Evolutionary conservation across 2,888 invertebrate genomes (phyloP).

Genomic region (Drosophila neotestacea): DNA sequence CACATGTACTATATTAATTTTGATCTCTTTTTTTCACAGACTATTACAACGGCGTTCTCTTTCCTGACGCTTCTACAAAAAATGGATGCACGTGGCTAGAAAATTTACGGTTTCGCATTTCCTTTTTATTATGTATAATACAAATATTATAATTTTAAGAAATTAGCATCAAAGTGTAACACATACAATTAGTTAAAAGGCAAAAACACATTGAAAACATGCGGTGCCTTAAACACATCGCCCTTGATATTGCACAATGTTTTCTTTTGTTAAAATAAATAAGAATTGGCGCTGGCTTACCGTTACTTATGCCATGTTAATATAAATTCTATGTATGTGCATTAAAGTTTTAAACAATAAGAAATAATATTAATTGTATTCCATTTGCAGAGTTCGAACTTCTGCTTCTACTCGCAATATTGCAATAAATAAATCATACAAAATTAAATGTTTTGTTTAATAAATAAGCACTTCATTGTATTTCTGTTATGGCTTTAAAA

Average conservation of each 20-base stretch:
- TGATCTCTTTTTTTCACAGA: conserved; percentile 56
- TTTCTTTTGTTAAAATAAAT: conserved; percentile 2
- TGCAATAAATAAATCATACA: conserved; percentile 53
- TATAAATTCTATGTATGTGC: conserved; percentile 1
- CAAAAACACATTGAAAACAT: conserved; percentile 40
- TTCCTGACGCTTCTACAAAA: conserved; percentile 81
- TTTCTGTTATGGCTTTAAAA: conserved; percentile 50
- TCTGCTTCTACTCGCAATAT: conserved; percentile 20
- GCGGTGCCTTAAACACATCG: conserved; percentile 35
- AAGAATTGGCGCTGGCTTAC: conserved; percentile 13
- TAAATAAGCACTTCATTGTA: conserved; percentile 58
- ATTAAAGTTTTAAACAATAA: conserved; percentile 35
- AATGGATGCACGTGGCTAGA: conserved; percentile 69
- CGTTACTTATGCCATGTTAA: conserved; percentile 13
- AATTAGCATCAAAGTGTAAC: conserved; percentile 41
- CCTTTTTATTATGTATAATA: conserved; percentile 34
- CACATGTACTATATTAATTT: not conserved
- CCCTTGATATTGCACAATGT: conserved; percentile 26
- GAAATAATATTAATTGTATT: conserved; percentile 32
- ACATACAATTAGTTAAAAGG: conserved; percentile 44
- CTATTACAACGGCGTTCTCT: conserved; percentile 81
- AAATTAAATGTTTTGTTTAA: conserved; percentile 44
- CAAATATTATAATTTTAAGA: conserved; percentile 36
- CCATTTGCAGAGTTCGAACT: conserved; percentile 28
- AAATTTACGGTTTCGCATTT: conserved; percentile 11